phyloP scores from a whole-genome alignment of 1,140 invertebrate species.

The Nixonia krombeini region DNA sequence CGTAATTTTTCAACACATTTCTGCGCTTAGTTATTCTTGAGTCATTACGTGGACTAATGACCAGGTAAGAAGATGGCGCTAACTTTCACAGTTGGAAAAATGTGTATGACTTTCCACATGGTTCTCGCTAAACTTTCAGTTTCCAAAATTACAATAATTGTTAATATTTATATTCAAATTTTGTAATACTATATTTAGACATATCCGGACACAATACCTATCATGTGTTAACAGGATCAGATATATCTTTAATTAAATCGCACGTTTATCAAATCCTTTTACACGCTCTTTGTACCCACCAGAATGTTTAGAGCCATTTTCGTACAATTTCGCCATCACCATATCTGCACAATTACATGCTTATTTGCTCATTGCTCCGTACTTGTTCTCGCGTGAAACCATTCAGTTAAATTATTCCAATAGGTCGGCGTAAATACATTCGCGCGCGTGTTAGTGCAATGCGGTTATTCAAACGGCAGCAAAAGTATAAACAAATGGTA shows the following conservation, averaged over 20 bases:
- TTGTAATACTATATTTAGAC: too few relatives aligned
- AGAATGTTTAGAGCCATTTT: conserved; percentile 21
- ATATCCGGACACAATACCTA: too few relatives aligned
- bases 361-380: conserved; percentile 39
- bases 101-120: too few relatives aligned
- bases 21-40: too few relatives aligned
- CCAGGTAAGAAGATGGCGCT: too few relatives aligned
- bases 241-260: too few relatives aligned
- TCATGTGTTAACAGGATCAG: too few relatives aligned
- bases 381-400: conserved; percentile 45
- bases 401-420: conserved; percentile 46
- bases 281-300: not conserved
- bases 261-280: not conserved
- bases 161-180: too few relatives aligned
- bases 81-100: too few relatives aligned
- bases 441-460: conserved; percentile 25
- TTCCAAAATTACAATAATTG: too few relatives aligned
- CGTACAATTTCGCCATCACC: conserved; percentile 19
- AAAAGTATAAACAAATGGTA: conserved; percentile 50
- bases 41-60: too few relatives aligned
- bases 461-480: conserved; percentile 36
- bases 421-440: conserved; percentile 39
- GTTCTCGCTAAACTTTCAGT: not conserved
- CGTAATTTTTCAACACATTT: too few relatives aligned
- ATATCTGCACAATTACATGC: conserved; percentile 37